Evolutionary conservation across 1,140 invertebrate genomes (phyloP), one percentile per base, ranked within the genome.

Genomic region (Caenorhabditis elegans): DNA sequence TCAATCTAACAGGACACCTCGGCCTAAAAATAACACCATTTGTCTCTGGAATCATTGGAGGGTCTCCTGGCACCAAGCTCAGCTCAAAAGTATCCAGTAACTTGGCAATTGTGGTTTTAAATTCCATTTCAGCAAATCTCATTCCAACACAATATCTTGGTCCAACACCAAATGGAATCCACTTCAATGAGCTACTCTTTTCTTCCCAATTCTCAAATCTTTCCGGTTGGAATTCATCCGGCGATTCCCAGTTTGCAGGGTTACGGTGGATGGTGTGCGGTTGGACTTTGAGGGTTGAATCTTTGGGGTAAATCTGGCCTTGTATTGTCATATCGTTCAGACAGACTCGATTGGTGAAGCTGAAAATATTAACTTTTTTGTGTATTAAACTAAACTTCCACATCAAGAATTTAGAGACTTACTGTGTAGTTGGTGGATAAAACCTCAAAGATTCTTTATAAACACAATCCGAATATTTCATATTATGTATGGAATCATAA

Each of bases 61-160:
- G 36, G n/a, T 79, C 78, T 24, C 55, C 55, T n/a, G 13, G 13
- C 19, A 36, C 24, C 51, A 31, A 36, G 13, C 55, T 53, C 22
- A 81, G 17, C 34, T 81, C 43, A 24, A 76, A 81, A 24, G 2
- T 75, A 10, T 76, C 80, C 8, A 81, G 6, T 5, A 81, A 39
- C 53, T 70, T 81, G 6, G 78, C 65, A 53, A 92, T 31, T 3
- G 93, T 93, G 49, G 93, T 85, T 90, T 94, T 94, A 0, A 92
- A 91, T 87, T 94, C 92, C 76, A 94, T 85, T 4, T 93, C 79
- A 2, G 93, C 94, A 75, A 94, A 93, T 46, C 93, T 91, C 89
- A 92, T 91, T 55, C 93, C 93, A 24, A 92, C 88, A 82, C 92
- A 93, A 83, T 90, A 90, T 34, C 92, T 83, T 4, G 92, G 92